Base-by-base conservation (phyloP, 2,888 invertebrate genomes). In the Clistopyga incitator region DNA sequence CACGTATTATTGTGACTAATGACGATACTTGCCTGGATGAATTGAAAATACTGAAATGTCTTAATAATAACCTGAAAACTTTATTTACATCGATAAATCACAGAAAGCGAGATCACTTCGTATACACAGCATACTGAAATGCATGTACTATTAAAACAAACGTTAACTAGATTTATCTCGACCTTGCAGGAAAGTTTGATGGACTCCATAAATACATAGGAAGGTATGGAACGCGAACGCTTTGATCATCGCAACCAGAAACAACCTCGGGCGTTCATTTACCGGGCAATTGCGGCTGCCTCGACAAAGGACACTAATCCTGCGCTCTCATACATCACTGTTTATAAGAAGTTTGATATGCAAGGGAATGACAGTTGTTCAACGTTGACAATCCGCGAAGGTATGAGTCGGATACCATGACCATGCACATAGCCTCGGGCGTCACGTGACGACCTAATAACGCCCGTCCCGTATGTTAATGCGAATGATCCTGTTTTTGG, bases 341-440 rank as follows among this genome's bases (percentile, higher is more conserved):
- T 75, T 82, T 71, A 64, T 82, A 75, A 82, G 65, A 65, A 65
- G 18, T 59, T 76, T 79, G 38, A 42, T 25, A 75, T 71, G 25
- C 52, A 23, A 42, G 25, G 68, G 65, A 56, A 59, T 13, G 25
- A 15, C 38, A 15, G 34, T 52, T 6, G 42, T 54, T 29, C 42
- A 38, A 23, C 42, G 38, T 25, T 25, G 20, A 34, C 34, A 34
- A 13, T 64, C 54, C 29, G 10, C 29, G 45, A 45, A 34, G 20
- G 45, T 65, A 38, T 75, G 34, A 34, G 34, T 29, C n/a, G 23
- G n/a, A 25, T 6, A 38, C 47, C 6, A 50, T n/a, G 38, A 25
- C 20, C 23, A 38, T 45, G 8, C 64, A 64, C 38, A 59, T 10
- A 34, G 65, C 34, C 38, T 38, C 15, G 38, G 20, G 20, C 34